These are phyloP conservation scores for Bucorvus abyssinicus DNA, from an alignment of 2,797 vertebrate species.

Conservation along the genomic window DNA sequence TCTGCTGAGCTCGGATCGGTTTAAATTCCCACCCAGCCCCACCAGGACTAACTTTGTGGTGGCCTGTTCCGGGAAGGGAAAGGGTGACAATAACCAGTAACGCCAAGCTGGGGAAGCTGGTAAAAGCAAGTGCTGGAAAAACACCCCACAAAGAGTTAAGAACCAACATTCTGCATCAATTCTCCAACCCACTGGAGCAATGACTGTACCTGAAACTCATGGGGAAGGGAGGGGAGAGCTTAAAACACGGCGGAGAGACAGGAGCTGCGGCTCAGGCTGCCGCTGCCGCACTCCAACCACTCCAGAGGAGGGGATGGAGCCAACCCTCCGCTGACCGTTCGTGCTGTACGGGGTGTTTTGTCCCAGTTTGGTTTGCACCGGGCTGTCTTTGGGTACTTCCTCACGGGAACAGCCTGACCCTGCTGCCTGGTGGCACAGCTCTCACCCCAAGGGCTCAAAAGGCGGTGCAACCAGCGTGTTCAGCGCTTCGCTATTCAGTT, in stretches of 20 bases:
- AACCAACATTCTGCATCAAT: neutral
- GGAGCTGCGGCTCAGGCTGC: rapidly evolving
- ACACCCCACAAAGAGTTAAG: neutral
- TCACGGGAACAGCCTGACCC: neutral
- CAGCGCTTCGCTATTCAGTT: neutral
- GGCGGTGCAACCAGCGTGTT: neutral
- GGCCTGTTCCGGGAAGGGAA: neutral
- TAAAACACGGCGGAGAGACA: rapidly evolving
- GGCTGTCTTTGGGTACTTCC: neutral
- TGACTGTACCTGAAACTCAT: neutral
- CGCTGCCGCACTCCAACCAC: neutral
- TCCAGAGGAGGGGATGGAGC: neutral
- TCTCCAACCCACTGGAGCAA: neutral
- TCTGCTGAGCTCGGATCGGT: rapidly evolving
- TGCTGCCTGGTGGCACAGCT: neutral
- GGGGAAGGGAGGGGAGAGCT: neutral
- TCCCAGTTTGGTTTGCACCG: neutral
- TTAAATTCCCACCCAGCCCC: neutral
- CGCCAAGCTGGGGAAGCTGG: neutral
- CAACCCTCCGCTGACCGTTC: neutral
- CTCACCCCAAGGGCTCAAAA: neutral
- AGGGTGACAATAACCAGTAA: neutral
- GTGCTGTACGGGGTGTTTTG: neutral
- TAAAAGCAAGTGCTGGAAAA: neutral
- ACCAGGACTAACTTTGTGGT: no score